These are phyloP conservation scores for Deroptyus accipitrinus DNA, from an alignment of 2,113 vertebrate species.

Conservation along the genomic window DNA sequence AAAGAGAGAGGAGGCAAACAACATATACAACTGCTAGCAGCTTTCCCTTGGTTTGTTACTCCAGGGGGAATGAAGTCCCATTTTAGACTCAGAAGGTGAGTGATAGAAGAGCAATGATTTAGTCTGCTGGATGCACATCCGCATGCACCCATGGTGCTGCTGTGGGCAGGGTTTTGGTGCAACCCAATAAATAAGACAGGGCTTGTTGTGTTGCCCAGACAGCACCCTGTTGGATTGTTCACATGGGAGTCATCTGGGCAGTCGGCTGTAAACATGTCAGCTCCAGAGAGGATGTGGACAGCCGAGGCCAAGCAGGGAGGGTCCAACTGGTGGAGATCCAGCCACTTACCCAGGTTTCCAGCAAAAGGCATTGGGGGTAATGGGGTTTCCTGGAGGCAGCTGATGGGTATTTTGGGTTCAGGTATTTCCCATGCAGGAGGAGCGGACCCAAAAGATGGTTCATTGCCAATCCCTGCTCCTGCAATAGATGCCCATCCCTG, in stretches of 20 bases:
- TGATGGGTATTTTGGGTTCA: not conserved
- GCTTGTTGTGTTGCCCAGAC: not conserved
- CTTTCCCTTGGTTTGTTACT: not conserved
- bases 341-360: not conserved
- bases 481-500: not conserved
- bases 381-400: not conserved
- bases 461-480: not conserved
- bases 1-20: not conserved
- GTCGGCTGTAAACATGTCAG: not conserved
- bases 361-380: not conserved
- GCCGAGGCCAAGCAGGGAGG: not conserved
- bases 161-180: not conserved
- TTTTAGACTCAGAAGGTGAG: not conserved
- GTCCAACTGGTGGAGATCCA: not conserved
- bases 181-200: no score
- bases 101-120: not conserved
- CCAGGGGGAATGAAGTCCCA: not conserved
- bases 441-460: not conserved
- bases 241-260: rapidly evolving
- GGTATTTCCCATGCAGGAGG: not conserved
- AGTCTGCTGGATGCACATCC: not conserved
- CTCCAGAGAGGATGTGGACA: rapidly evolving
- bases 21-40: not conserved
- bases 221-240: not conserved
- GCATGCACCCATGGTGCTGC: not conserved